Percentiles rank a stretch among this genome's conserved stretches.
These are phyloP conservation scores for Eupithecia inturbata DNA, from an alignment of 2,888 invertebrate species.

Conservation along the genomic window DNA sequence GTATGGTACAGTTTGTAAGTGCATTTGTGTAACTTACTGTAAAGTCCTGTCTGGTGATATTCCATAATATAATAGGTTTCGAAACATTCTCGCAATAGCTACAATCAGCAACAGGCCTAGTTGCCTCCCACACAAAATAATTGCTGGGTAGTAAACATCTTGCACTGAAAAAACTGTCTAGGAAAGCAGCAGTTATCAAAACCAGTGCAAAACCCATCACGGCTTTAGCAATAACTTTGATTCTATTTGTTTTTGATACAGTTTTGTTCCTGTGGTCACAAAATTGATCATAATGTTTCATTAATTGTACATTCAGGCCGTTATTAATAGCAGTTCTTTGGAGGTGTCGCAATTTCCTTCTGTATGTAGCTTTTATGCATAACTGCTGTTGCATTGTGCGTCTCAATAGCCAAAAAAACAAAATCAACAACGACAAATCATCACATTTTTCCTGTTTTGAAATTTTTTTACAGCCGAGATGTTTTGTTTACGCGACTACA, in stretches of 20 bases:
- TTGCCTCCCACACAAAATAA: conserved; percentile 94
- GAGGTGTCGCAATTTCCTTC: conserved; percentile 51
- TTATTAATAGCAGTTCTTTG: conserved; percentile 63
- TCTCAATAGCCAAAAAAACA: not conserved
- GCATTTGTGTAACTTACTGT: conserved; percentile 60
- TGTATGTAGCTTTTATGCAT: conserved; percentile 19
- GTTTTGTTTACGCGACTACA: too few relatives aligned
- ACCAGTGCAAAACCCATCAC: conserved; percentile 55
- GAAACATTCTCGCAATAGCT: conserved; percentile 89
- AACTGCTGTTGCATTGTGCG: conserved; percentile 35
- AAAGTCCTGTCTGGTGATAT: conserved; percentile 88
- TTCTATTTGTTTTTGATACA: conserved; percentile 52
- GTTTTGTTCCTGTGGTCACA: conserved; percentile 54
- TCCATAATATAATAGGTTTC: conserved; percentile 87
- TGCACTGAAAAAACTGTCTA: conserved; percentile 78
- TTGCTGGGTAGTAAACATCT: conserved; percentile 93
- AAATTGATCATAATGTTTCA: conserved; percentile 63
- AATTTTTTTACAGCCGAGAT: not conserved
- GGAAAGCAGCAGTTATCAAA: conserved; percentile 56
- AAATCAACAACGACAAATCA: not conserved
- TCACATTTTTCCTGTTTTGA: not conserved
- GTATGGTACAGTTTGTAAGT: not conserved
- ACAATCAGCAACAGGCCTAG: conserved; percentile 92
- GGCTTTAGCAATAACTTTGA: conserved; percentile 51
- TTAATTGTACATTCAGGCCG: conserved; percentile 56